phyloP scores from a whole-genome alignment of 2,113 vertebrate genomes.

The Ginglymostoma cirratum region DNA sequence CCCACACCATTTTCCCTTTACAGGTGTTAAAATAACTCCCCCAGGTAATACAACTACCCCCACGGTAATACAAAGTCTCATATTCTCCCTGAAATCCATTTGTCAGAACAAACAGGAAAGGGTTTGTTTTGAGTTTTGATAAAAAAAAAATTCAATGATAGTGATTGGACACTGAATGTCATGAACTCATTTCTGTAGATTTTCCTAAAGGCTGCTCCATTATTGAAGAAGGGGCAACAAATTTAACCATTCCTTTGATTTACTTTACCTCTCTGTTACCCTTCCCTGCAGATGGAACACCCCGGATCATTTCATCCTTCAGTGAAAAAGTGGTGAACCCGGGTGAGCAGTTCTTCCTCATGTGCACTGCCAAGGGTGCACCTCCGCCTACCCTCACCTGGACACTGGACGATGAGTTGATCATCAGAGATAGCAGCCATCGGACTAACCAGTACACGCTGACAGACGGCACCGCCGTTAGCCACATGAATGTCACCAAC shows the following conservation, averaged over 20 bases:
- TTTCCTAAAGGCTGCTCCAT: not conserved
- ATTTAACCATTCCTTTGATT: conserved; percentile 40
- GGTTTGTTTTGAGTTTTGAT: not conserved
- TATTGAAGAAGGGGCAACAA: conserved; percentile 40
- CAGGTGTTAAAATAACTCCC: not conserved
- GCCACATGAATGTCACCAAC: conserved; percentile 88
- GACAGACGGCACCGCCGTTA: conserved; percentile 86
- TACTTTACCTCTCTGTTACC: conserved; percentile 40
- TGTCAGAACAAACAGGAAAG: not conserved
- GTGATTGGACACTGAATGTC: not conserved
- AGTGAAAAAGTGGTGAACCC: conserved; percentile 95
- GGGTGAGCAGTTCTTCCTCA: conserved; percentile 88
- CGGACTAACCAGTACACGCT: conserved; percentile 92
- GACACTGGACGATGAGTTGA: conserved; percentile 91
- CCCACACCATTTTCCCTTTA: too few relatives aligned
- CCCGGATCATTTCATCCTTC: conserved; percentile 91
- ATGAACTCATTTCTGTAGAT: not conserved
- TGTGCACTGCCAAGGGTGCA: conserved; percentile 91
- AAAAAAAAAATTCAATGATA: not conserved
- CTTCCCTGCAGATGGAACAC: conserved; percentile 75
- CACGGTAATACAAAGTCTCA: not conserved
- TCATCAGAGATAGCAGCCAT: conserved; percentile 76
- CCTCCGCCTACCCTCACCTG: conserved; percentile 91
- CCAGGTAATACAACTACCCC: too few relatives aligned
- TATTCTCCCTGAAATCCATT: not conserved